phyloP scores from a whole-genome alignment of 2,888 invertebrate species.

The Abrostola tripartita region DNA sequence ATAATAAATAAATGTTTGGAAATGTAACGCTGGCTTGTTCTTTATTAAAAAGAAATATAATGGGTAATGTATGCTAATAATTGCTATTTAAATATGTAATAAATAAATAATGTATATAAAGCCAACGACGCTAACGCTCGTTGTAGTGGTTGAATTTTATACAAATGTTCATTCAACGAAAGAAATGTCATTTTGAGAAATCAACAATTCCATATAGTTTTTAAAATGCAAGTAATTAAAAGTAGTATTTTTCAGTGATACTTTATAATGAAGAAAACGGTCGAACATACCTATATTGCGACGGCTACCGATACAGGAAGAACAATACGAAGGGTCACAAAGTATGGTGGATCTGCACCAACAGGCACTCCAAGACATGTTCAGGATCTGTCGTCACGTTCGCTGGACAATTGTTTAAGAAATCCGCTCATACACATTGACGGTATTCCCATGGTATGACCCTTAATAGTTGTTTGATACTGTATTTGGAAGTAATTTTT shows the following conservation, averaged over 20 bases:
- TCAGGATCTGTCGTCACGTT: slow-evolving; percentile 18
- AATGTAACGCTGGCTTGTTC: too few relatives aligned
- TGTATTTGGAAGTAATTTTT: too few relatives aligned
- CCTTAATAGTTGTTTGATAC: too few relatives aligned
- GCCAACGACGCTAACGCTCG: too few relatives aligned
- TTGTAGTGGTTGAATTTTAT: background rate
- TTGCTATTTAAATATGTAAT: too few relatives aligned
- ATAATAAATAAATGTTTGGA: too few relatives aligned
- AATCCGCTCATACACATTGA: slow-evolving; percentile 28
- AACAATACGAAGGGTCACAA: slow-evolving; percentile 28
- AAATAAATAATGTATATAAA: too few relatives aligned
- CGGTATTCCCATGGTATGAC: too few relatives aligned
- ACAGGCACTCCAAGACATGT: slow-evolving; percentile 25
- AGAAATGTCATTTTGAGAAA: background rate
- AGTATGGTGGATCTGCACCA: slow-evolving; percentile 44
- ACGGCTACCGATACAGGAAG: slow-evolving; percentile 37
- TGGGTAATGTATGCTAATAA: too few relatives aligned
- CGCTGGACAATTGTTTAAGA: slow-evolving; percentile 24
- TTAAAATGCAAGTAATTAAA: background rate
- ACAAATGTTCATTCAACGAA: background rate
- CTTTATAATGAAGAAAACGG: slow-evolving; percentile 30
- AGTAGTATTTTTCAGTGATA: slow-evolving; percentile 20
- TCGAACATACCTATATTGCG: slow-evolving; percentile 33
- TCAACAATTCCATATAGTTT: background rate
- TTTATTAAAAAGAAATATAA: too few relatives aligned